A percentile compares a stretch with the other conserved stretches of the same genome.
Conservation (phyloP, 1,140 invertebrate species). For the Drosophila sturtevanti region DNA sequence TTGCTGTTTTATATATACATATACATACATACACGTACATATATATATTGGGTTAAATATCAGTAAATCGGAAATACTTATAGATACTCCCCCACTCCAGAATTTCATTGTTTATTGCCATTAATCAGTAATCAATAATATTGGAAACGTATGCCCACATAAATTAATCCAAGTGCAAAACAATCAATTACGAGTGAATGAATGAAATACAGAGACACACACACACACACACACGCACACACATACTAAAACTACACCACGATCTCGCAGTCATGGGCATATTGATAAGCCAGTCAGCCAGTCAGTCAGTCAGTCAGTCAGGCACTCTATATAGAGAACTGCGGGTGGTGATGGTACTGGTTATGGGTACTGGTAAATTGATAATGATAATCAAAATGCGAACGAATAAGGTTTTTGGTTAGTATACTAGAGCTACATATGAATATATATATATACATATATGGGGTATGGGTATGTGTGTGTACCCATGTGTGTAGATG, state of each 20-base stretch:
- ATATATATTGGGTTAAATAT: constrained; percentile 31
- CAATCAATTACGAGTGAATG: constrained; percentile 60
- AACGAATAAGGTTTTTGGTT: neutral
- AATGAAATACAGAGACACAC: constrained; percentile 7
- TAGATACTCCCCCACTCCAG: constrained; percentile 37
- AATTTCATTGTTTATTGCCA: constrained; percentile 28
- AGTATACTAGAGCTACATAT: no score
- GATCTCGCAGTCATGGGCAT: no score
- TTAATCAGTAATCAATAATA: constrained; percentile 59
- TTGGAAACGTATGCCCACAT: constrained; percentile 1
- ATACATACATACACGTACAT: no score
- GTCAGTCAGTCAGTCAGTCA: no score
- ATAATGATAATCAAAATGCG: constrained; percentile 19
- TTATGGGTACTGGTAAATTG: neutral
- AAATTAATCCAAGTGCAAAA: constrained; percentile 59
- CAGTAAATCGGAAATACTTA: constrained; percentile 66
- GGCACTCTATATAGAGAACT: neutral
- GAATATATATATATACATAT: no score
- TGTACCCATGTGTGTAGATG: neutral
- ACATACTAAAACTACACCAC: neutral
- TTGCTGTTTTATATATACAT: no score
- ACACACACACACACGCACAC: neutral
- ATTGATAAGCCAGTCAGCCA: no score
- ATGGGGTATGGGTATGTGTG: no score
- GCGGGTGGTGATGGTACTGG: neutral